Conservation (phyloP, 2,113 vertebrate genomes). For the Festucalex cinctus region DNA sequence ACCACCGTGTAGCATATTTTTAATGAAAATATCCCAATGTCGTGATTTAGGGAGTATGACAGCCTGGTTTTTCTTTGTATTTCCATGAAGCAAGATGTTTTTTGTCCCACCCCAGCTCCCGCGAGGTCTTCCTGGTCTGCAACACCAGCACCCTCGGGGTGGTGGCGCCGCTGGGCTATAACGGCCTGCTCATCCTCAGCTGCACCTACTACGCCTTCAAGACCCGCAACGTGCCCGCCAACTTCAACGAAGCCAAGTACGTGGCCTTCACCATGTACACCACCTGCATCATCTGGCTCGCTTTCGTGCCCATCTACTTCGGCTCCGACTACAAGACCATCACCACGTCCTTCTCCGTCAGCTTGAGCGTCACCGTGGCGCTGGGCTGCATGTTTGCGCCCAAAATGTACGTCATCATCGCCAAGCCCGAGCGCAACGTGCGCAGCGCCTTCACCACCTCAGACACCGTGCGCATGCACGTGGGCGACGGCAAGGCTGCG, state of each 20-base stretch:
- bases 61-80: no score
- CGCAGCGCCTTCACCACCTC: slow-evolving; percentile 98
- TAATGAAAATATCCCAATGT: no score
- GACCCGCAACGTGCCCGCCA: slow-evolving; percentile 95
- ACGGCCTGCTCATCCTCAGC: slow-evolving; percentile 94
- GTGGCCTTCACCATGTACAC: slow-evolving; percentile 99
- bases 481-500: slow-evolving; percentile 90
- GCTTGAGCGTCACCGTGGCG: slow-evolving; percentile 94
- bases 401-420: slow-evolving; percentile 98
- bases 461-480: slow-evolving; percentile 96
- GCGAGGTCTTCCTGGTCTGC: slow-evolving; percentile 96
- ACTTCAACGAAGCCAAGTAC: slow-evolving; percentile 98
- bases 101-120: slow-evolving; percentile 78
- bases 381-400: slow-evolving; percentile 98
- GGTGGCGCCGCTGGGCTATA: slow-evolving; percentile 93
- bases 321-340: slow-evolving; percentile 99
- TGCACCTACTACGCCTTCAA: slow-evolving; percentile 99
- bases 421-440: slow-evolving; percentile 94
- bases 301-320: slow-evolving; percentile 97
- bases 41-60: no score
- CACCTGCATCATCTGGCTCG: slow-evolving; percentile 98
- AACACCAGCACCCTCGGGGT: slow-evolving; percentile 95
- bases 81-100: no score
- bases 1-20: no score
- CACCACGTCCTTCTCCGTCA: slow-evolving; percentile 96